Base-by-base conservation (phyloP, 2,888 invertebrate species). In the Lithophane leautieri region DNA sequence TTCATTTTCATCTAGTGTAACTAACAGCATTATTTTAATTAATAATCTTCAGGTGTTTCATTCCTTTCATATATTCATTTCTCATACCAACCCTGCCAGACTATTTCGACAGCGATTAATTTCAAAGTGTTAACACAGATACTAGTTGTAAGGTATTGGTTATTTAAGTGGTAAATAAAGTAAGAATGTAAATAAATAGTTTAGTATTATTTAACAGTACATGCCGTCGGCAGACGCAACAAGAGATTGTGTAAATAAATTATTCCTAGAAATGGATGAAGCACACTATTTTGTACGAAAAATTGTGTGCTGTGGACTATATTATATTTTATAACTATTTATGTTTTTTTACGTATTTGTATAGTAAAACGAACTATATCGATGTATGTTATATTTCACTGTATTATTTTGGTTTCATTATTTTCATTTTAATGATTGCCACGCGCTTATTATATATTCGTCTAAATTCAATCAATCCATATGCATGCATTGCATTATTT, bases 71-170 rank as follows among this genome's bases (percentile, higher is more conserved):
- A 11, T 34, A 47, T 34, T 25, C 58, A 67, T 52, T 60, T 58
- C n/a, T 71, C 70, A 77, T 73, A 50, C 58, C 76, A 72, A 76
- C 74, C 88, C 66, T 56, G 19, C 54, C 66, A 58, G 44, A 62
- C n/a, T 50, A 70, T 68, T 79, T 82, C 79, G 73, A 71, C 63
- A 79, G 77, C 67, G 52, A 70, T 73, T 79, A 67, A 56, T 71
- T 61, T 78, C 65, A 69, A 73, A 85, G 68, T 68, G 62, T 62
- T 67, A 67, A 81, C 19, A 69, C 70, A 75, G 79, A 78, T 65
- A 72, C 42, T 88, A 84, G 68, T 76, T 78, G 56, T 88, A 86
- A 86, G 88, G 89, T 88, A 88, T 76, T 74, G 89, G 86, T 87
- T 77, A 79, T 77, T 76, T 86, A 82, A 88, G 78, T 70, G 76